These are phyloP conservation scores for Hesperia comma DNA, from an alignment of 2,888 invertebrate species.

Conservation along the genomic window DNA sequence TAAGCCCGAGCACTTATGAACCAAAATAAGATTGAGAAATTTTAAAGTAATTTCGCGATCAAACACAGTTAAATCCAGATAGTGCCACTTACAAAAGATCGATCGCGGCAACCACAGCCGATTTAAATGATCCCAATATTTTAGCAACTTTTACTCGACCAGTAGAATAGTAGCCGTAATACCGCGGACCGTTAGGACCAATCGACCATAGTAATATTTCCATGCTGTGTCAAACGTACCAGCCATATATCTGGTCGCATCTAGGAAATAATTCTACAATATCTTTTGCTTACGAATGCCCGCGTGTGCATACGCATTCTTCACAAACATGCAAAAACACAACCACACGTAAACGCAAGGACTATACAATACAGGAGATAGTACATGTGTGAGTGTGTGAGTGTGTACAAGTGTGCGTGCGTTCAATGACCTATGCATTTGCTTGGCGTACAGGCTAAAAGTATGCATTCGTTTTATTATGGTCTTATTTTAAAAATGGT, in stretches of 20 bases:
- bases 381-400: conserved; percentile 52
- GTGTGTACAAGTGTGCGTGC: conserved; percentile 62
- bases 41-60: conserved; percentile 12
- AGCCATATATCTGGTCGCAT: conserved; percentile 60
- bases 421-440: conserved; percentile 81
- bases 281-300: conserved; percentile 69
- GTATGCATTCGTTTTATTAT: conserved; percentile 83
- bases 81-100: conserved; percentile 27
- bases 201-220: conserved; percentile 56
- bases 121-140: conserved; percentile 49
- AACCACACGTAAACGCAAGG: conserved; percentile 62
- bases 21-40: neutral
- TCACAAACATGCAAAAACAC: conserved; percentile 81
- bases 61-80: conserved; percentile 23
- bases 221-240: conserved; percentile 51
- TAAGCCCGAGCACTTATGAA: no score
- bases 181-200: conserved; percentile 67
- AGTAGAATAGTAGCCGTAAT: conserved; percentile 77
- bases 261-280: conserved; percentile 83
- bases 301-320: conserved; percentile 80
- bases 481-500: conserved; percentile 83
- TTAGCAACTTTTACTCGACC: conserved; percentile 64
- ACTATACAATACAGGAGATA: conserved; percentile 54
- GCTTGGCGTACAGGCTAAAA: conserved; percentile 82
- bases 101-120: conserved; percentile 19